Percentiles rank a stretch among this genome's conserved stretches.
Conservation (phyloP, 2,888 invertebrate species). For the Protula sp. region DNA sequence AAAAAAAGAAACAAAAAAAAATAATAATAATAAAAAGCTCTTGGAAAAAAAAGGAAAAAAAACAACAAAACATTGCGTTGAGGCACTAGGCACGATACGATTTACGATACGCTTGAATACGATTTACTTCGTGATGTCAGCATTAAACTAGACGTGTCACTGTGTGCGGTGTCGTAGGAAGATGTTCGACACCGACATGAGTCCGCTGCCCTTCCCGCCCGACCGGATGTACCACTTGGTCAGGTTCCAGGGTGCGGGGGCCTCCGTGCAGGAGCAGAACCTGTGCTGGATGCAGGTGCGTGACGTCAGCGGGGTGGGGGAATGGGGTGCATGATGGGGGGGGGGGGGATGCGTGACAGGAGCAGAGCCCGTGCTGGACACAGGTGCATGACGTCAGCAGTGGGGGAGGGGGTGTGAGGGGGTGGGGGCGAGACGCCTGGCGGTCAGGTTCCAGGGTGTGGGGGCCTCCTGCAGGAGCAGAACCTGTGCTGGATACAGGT, state of each 20-base stretch:
- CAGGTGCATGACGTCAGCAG: conserved; percentile 50
- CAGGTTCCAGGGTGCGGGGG: conserved; percentile 61
- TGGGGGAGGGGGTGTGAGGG: no score
- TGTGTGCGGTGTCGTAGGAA: no score
- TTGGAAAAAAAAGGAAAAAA: no score
- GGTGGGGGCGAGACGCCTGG: conserved; percentile 46
- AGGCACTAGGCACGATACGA: no score
- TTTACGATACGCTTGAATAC: no score
- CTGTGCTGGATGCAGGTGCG: conserved; percentile 56
- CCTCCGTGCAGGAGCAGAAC: conserved; percentile 55
- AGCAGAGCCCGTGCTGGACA: conserved; percentile 57
- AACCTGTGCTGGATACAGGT: conserved; percentile 57
- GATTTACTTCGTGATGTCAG: no score
- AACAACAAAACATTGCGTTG: no score
- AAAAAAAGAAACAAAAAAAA: no score
- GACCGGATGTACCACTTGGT: conserved; percentile 93
- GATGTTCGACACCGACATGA: conserved; percentile 93
- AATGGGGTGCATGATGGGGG: conserved; percentile 63
- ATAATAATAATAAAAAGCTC: no score
- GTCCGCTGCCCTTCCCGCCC: conserved; percentile 89
- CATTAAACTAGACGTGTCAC: no score
- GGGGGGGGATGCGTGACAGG: conserved; percentile 50
- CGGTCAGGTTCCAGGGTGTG: conserved; percentile 67
- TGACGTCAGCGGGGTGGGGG: no score
- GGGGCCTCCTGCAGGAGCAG: conserved; percentile 52